Percentiles rank a stretch among this genome's conserved stretches.
These are phyloP conservation scores for Sitodiplosis mosellana DNA, from an alignment of 1,140 invertebrate species.

Conservation along the genomic window DNA sequence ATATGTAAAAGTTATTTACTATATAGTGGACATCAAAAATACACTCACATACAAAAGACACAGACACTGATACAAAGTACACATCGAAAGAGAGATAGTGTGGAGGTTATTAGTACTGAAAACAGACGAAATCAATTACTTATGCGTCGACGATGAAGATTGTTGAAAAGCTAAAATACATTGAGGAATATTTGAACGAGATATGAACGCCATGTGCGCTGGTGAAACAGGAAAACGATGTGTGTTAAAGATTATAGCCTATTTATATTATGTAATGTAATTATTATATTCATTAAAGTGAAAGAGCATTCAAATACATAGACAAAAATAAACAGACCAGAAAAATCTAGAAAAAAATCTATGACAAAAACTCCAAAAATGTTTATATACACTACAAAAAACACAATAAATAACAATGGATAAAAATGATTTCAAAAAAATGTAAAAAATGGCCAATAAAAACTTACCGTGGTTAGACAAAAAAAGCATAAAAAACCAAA, in stretches of 20 bases:
- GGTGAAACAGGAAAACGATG: too few relatives aligned
- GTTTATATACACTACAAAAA: conserved; percentile 2
- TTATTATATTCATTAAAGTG: neutral
- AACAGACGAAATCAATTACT: too few relatives aligned
- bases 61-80: neutral
- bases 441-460: conserved; percentile 2
- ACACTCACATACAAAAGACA: neutral
- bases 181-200: too few relatives aligned
- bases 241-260: neutral
- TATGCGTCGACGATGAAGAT: too few relatives aligned
- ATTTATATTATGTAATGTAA: conserved; percentile 1
- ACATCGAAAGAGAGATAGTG: conserved; percentile 1
- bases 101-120: too few relatives aligned
- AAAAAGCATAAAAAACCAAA: conserved; percentile 1
- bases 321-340: neutral
- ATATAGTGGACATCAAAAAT: neutral
- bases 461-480: conserved; percentile 3
- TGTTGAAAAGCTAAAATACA: too few relatives aligned
- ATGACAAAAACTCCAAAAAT: conserved; percentile 1
- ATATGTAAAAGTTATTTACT: too few relatives aligned
- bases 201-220: too few relatives aligned
- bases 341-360: conserved; percentile 1
- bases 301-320: neutral
- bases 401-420: conserved; percentile 2
- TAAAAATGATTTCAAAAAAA: neutral